Percentiles rank a stretch among this genome's conserved stretches.
These are phyloP conservation scores for Lagorchestes hirsutus DNA, from an alignment of 2,797 vertebrate species.

Conservation along the genomic window DNA sequence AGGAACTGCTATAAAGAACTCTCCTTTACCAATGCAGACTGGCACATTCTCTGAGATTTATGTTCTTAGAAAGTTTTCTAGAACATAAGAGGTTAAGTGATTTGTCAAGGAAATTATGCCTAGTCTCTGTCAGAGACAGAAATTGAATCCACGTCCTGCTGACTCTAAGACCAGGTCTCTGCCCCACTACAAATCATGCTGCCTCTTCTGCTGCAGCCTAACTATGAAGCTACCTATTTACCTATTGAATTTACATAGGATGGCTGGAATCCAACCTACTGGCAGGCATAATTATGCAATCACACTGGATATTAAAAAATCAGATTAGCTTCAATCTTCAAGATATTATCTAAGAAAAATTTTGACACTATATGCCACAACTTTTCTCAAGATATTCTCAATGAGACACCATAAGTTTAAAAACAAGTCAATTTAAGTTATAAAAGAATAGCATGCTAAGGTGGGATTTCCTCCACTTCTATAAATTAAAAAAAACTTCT, in stretches of 20 bases:
- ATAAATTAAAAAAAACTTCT: not conserved
- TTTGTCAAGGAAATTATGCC: not conserved
- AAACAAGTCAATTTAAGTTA: not conserved
- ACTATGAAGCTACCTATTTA: not conserved
- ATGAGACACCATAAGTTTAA: not conserved
- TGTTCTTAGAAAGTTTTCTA: not conserved
- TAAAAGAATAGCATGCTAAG: not conserved
- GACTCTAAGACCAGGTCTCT: not conserved
- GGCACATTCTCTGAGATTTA: not conserved
- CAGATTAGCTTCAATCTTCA: not conserved
- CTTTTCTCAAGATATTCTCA: not conserved
- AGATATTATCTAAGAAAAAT: constrained; percentile 37
- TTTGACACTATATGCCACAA: not conserved
- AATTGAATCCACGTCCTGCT: not conserved
- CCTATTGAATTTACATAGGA: not conserved
- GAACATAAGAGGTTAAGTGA: not conserved
- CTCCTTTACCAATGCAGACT: not conserved
- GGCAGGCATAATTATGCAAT: not conserved
- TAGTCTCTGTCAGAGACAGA: not conserved
- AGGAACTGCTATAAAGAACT: not conserved
- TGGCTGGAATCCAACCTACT: not conserved
- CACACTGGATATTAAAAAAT: not conserved
- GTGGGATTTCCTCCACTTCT: not conserved
- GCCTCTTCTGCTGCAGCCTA: not conserved
- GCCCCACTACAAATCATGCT: not conserved